phyloP scores from a whole-genome alignment of 2,797 vertebrate species.

The Danio choprae region DNA sequence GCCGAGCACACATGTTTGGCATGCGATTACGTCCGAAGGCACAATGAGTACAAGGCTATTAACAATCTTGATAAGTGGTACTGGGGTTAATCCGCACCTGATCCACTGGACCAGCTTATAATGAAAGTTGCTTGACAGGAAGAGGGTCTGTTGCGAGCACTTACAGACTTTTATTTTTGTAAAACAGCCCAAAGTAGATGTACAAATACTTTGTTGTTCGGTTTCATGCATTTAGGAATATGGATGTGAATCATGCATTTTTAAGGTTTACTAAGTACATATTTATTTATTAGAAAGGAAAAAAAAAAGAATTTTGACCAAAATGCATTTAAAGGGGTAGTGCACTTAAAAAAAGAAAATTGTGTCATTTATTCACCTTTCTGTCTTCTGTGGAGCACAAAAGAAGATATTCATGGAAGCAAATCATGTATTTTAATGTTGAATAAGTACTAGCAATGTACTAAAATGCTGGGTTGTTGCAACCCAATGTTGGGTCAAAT shows the following conservation, averaged over 20 bases:
- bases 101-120: constrained; percentile 8
- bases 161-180: constrained; percentile 59
- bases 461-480: no score
- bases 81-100: constrained; percentile 83
- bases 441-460: constrained; percentile 10
- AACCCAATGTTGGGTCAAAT: no score
- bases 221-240: constrained; percentile 58
- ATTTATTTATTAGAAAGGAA: neutral
- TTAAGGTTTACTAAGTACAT: constrained; percentile 55
- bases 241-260: constrained; percentile 45
- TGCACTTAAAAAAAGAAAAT: neutral
- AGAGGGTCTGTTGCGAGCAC: constrained; percentile 10
- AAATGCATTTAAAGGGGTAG: neutral
- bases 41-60: constrained; percentile 93
- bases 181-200: constrained; percentile 55
- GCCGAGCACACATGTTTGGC: constrained; percentile 95
- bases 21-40: constrained; percentile 93
- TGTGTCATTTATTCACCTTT: neutral
- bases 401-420: constrained; percentile 16
- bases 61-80: constrained; percentile 98
- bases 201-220: constrained; percentile 59
- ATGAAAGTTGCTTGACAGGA: constrained; percentile 6
- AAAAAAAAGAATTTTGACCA: neutral
- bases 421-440: constrained; percentile 55
- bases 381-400: neutral